Conservation (phyloP, 2,888 invertebrate genomes). For the Hemicrepidius hirtus region DNA sequence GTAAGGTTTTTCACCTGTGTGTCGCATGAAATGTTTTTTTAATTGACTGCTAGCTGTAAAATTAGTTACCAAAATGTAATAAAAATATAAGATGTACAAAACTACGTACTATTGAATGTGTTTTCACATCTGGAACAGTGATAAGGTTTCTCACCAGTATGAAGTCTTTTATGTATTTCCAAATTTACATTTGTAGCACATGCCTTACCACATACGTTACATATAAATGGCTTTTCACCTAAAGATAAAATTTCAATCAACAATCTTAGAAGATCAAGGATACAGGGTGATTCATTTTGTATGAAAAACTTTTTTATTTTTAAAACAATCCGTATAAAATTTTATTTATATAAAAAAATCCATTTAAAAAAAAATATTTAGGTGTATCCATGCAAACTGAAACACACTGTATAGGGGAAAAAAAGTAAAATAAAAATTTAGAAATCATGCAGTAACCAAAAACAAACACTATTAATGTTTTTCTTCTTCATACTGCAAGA, state of each 20-base stretch:
- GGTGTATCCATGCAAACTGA: no score
- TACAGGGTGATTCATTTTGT: no score
- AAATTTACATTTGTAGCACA: conserved; percentile 66
- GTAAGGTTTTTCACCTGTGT: conserved; percentile 69
- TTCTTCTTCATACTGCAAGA: no score
- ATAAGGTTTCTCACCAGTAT: conserved; percentile 69
- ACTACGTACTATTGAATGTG: conserved; percentile 68
- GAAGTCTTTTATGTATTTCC: conserved; percentile 66
- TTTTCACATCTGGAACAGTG: conserved; percentile 65
- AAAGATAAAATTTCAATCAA: conserved; percentile 6
- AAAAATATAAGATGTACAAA: no score
- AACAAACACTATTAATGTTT: no score
- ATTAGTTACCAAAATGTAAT: not conserved
- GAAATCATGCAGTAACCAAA: not conserved
- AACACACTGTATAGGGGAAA: no score
- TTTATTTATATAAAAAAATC: no score
- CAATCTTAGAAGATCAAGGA: no score
- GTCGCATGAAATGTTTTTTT: conserved; percentile 68
- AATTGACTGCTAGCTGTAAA: conserved; percentile 67
- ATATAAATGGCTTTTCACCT: conserved; percentile 67
- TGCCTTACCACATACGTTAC: conserved; percentile 67
- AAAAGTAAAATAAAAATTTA: no score
- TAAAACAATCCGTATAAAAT: no score
- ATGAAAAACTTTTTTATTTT: no score
- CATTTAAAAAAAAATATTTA: no score